Conservation (phyloP, 1,140 invertebrate species). For the Danaus plexippus region DNA sequence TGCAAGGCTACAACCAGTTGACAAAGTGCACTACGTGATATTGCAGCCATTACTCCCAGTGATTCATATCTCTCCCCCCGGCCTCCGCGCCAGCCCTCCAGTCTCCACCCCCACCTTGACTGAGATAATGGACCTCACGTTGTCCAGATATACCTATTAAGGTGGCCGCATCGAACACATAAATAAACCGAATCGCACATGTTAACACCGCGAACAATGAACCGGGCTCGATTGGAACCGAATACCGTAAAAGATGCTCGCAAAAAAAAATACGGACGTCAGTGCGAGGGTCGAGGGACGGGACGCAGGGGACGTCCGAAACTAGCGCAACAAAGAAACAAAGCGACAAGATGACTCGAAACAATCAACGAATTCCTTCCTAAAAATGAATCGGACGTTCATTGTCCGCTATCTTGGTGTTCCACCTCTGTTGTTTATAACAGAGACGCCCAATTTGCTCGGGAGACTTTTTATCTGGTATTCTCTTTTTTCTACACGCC, state of each 20-base stretch:
- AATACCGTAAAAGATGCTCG: slow-evolving; percentile 10
- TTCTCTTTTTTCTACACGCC: slow-evolving; percentile 55
- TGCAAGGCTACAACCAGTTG: slow-evolving; percentile 64
- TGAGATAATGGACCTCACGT: slow-evolving; percentile 57
- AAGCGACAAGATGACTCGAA: slow-evolving; percentile 40
- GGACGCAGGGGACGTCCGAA: slow-evolving; percentile 39
- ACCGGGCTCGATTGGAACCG: slow-evolving; percentile 9
- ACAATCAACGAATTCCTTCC: slow-evolving; percentile 65
- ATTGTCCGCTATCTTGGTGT: slow-evolving; percentile 67
- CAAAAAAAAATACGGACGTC: slow-evolving; percentile 34
- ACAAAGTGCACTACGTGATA: slow-evolving; percentile 71
- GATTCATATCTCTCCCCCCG: slow-evolving; percentile 62
- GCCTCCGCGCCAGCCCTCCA: slow-evolving; percentile 26
- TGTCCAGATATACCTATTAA: slow-evolving; percentile 66
- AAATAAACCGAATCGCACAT: slow-evolving; percentile 37
- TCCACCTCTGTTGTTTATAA: slow-evolving; percentile 69
- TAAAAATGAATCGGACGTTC: slow-evolving; percentile 60
- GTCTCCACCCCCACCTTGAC: slow-evolving; percentile 33
- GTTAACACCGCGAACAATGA: slow-evolving; percentile 28
- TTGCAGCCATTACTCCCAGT: slow-evolving; percentile 67
- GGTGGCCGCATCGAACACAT: slow-evolving; percentile 45
- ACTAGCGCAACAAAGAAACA: slow-evolving; percentile 27
- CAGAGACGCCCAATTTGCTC: slow-evolving; percentile 69
- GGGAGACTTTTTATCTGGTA: slow-evolving; percentile 64
- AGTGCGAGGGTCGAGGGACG: slow-evolving; percentile 38